Evolutionary conservation across 2,888 invertebrate genomes (phyloP).

Genomic region (Ophraella communa): DNA sequence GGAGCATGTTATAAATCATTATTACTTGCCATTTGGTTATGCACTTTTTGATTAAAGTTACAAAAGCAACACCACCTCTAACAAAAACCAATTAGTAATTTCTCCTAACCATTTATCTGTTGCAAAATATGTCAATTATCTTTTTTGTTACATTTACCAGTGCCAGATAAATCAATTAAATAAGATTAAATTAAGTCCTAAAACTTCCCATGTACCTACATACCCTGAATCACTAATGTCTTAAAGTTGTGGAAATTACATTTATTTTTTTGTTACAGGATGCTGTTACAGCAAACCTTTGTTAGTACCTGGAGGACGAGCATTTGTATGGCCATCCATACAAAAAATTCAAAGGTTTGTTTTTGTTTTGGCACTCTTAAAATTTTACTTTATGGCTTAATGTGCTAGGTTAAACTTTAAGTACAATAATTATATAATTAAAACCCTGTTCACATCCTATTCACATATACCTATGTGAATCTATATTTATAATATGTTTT

Average conservation of each 20-base stretch:
- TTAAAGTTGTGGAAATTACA: not conserved
- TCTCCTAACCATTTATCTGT: constrained; percentile 22
- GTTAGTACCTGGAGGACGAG: constrained; percentile 93
- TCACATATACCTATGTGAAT: too few relatives aligned
- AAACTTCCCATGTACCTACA: too few relatives aligned
- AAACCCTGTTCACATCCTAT: too few relatives aligned
- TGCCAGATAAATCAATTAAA: not conserved
- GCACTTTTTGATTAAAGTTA: not conserved
- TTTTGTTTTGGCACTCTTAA: too few relatives aligned
- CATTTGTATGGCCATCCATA: constrained; percentile 95
- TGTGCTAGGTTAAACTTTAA: too few relatives aligned
- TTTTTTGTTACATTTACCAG: not conserved
- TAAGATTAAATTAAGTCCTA: not conserved
- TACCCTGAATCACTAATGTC: not conserved
- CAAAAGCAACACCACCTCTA: constrained; percentile 22
- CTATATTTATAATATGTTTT: too few relatives aligned
- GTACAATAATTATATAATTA: too few relatives aligned
- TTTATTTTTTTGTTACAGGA: constrained; percentile 65
- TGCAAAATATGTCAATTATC: constrained; percentile 25
- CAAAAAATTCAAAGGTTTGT: constrained; percentile 80
- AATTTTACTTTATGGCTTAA: too few relatives aligned
- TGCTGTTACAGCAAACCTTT: constrained; percentile 94
- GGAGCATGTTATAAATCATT: constrained; percentile 4
- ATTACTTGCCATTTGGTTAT: constrained; percentile 14
- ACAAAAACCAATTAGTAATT: constrained; percentile 28